A percentile compares a stretch with the other conserved stretches of the same genome.
Conservation (phyloP, 1,140 invertebrate species). For the Caenorhabditis latens region DNA sequence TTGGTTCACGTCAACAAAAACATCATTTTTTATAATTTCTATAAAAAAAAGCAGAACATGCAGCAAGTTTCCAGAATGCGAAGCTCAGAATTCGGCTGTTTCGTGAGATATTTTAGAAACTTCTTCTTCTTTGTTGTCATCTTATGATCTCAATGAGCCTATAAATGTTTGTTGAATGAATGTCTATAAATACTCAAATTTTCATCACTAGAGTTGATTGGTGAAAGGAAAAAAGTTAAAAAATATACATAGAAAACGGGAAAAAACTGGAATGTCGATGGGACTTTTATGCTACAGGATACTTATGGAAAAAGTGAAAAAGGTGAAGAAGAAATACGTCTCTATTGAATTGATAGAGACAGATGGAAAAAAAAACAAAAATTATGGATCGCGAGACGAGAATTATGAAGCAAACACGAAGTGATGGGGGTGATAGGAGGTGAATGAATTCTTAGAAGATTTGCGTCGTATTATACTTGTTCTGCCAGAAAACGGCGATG, state of each 20-base stretch:
- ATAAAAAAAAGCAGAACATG: no score
- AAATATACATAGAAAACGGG: constrained; percentile 10
- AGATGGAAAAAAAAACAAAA: neutral
- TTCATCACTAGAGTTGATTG: constrained; percentile 48
- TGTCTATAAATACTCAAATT: neutral
- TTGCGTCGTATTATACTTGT: constrained; percentile 71
- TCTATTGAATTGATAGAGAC: constrained; percentile 17
- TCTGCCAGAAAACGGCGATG: constrained; percentile 77
- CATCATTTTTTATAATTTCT: no score
- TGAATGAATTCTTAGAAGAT: constrained; percentile 52
- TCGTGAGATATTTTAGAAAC: no score
- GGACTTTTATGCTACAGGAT: constrained; percentile 51
- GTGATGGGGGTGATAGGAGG: neutral
- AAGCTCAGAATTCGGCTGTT: no score
- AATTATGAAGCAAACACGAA: constrained; percentile 41
- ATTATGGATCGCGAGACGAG: constrained; percentile 43
- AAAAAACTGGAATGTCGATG: constrained; percentile 35
- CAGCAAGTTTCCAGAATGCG: no score
- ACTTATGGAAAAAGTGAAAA: neutral
- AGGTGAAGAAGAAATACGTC: neutral
- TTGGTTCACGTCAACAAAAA: no score
- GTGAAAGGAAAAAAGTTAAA: neutral
- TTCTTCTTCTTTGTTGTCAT: no score
- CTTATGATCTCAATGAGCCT: no score
- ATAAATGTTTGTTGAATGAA: no score